Base-by-base conservation (phyloP, 2,113 vertebrate species). In the Urocolius indicus region DNA sequence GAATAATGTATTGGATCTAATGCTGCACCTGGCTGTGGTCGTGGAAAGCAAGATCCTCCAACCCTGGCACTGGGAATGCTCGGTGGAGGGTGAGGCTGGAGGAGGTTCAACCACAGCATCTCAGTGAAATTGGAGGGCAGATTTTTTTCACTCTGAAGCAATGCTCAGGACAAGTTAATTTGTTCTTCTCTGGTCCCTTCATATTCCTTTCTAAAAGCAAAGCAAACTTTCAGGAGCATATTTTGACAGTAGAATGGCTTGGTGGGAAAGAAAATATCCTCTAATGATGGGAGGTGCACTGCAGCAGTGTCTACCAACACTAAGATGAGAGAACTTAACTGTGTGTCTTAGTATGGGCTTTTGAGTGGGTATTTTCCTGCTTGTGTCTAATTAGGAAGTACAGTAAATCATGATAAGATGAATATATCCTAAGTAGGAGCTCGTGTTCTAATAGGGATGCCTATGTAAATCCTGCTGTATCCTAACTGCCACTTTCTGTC, bases 261-360 rank as follows among this genome's bases (percentile, higher is more conserved):
- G 62, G 54, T 29, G 7, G 23, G 76, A 55, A 65, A 73, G 36
- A 14, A 83, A 79, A 83, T 43, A 32, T 9, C 24, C 43, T 61
- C 14, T 32, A 46, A 9, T 0, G 23, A 26, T 16, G 34, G 41
- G 23, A 58, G 65, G 49, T 2, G 2, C 9, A 5, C 24, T 46
- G 69, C 48, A 73, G 77, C 67, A 58, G 32, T 29, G 59, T 52
- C 76, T 84, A 62, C 71, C 59, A 80, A 15, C 24, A 26, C 38
- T 51, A 34, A 34, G 48, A 32, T 17, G 78, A 89, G 59, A 58
- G 65, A 91, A 55, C 36, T 8, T 48, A 84, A 45, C 27, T 17
- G 4, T 16, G 38, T 72, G 14, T 49, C n/a, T 45, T 78, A 8
- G 55, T 84, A 32, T 18, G 43, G 43, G 13, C 41, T 84, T 73